phyloP scores from a whole-genome alignment of 2,797 vertebrate genomes.

The Mormyrus proboscirostris region DNA sequence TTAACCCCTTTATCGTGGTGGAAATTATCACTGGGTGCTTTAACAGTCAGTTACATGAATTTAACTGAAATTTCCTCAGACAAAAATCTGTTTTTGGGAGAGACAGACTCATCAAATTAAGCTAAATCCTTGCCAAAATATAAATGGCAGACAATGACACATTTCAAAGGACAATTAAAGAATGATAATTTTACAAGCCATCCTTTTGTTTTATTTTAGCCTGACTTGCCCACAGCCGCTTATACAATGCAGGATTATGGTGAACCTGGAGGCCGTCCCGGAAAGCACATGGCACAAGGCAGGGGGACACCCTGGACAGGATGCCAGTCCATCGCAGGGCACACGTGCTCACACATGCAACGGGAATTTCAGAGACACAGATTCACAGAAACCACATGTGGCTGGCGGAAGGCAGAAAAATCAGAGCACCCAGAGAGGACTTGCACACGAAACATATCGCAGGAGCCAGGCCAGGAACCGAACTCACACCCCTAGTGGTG shows the following conservation, averaged over 20 bases:
- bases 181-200: neutral
- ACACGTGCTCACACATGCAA: neutral
- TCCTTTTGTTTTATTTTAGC: neutral
- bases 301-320: neutral
- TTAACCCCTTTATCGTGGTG: neutral
- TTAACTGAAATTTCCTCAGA: neutral
- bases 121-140: neutral
- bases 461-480: neutral
- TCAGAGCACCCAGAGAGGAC: neutral
- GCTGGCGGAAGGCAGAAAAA: neutral
- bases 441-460: neutral
- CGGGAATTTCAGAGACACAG: neutral
- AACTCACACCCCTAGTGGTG: neutral
- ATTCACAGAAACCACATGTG: constrained; percentile 8
- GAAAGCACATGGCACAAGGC: constrained; percentile 4
- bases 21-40: neutral
- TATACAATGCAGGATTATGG: neutral
- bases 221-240: neutral
- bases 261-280: neutral
- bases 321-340: neutral
- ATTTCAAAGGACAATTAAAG: neutral
- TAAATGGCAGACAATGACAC: neutral
- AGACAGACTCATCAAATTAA: neutral
- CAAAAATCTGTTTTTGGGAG: neutral
- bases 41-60: neutral